Conservation (phyloP, 2,113 vertebrate genomes). For the Rhombomys opimus region DNA sequence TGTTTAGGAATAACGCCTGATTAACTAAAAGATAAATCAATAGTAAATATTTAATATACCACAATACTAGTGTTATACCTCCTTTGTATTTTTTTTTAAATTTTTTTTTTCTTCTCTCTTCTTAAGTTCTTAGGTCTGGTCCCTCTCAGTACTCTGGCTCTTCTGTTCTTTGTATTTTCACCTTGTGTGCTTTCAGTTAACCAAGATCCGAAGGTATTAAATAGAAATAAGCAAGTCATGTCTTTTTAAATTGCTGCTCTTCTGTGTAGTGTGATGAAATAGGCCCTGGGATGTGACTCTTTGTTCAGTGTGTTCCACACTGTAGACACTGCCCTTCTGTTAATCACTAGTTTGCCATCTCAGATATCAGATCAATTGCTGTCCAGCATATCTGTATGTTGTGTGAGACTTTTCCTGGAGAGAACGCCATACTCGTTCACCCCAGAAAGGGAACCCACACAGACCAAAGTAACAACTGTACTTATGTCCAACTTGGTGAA, state of each 20-base stretch:
- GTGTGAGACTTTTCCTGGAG: background rate
- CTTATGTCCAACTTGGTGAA: background rate
- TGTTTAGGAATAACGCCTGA: no score
- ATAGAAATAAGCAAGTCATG: background rate
- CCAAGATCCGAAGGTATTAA: no score
- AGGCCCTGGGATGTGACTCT: background rate
- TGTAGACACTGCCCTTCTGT: no score
- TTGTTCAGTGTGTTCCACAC: no score
- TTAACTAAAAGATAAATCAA: no score
- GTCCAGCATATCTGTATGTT: background rate
- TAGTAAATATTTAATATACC: no score
- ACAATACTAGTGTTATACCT: no score
- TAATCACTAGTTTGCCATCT: background rate
- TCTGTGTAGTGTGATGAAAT: background rate
- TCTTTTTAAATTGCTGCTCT: background rate
- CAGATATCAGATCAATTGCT: background rate
- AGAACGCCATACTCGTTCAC: background rate
- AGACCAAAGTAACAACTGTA: background rate
- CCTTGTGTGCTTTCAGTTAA: background rate
- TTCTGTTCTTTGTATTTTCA: background rate
- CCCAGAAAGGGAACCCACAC: background rate
- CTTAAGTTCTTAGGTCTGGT: background rate
- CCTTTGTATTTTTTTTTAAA: background rate
- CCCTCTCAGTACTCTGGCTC: background rate
- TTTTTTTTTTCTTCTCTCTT: background rate